Conservation (phyloP, 2,113 vertebrate genomes). For the Macrotis lagotis region DNA sequence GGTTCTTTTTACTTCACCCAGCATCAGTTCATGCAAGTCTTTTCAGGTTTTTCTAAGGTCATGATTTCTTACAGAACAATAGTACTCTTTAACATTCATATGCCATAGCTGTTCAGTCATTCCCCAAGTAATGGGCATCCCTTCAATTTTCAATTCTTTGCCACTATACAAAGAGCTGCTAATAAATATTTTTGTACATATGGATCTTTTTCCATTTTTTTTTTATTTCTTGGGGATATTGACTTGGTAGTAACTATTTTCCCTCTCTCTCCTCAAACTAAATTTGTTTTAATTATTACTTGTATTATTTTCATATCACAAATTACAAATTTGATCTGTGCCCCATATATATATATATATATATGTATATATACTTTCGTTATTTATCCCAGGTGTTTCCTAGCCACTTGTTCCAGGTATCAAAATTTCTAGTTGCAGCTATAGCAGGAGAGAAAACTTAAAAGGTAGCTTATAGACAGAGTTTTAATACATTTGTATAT, state of each 20-base stretch:
- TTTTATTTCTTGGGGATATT: too few species aligned
- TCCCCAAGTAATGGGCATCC: too few species aligned
- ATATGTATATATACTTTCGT: background rate
- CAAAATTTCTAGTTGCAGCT: background rate
- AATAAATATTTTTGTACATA: too few species aligned
- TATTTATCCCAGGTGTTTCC: background rate
- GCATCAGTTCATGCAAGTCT: too few species aligned
- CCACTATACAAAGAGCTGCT: too few species aligned
- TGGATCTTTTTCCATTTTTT: too few species aligned
- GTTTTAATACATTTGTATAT: background rate
- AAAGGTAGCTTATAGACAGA: background rate
- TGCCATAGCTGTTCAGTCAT: too few species aligned
- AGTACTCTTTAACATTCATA: too few species aligned
- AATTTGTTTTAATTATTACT: background rate
- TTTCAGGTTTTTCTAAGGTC: too few species aligned
- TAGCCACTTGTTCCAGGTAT: background rate
- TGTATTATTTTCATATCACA: background rate
- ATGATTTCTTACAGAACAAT: too few species aligned
- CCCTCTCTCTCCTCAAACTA: background rate
- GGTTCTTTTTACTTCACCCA: too few species aligned
- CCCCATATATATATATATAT: background rate
- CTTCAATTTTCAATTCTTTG: too few species aligned
- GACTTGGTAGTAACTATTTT: background rate
- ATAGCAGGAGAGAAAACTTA: background rate
- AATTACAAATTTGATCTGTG: background rate